Conservation (phyloP, 2,113 vertebrate genomes). For the Micronisus gabar region DNA sequence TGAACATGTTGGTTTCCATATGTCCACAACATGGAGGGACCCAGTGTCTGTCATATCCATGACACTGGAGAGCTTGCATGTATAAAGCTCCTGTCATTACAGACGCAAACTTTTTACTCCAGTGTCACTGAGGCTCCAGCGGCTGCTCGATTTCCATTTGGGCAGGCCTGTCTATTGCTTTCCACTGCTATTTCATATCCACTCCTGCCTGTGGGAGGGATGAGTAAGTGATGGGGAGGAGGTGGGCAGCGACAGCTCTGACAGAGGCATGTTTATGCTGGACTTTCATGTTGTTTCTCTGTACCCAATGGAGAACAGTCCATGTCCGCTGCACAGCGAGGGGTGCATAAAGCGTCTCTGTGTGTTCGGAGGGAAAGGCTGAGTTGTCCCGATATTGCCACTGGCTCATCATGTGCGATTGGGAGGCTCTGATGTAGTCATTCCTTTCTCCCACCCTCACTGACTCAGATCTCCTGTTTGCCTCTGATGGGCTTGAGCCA, state of each 20-base stretch:
- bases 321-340: background rate
- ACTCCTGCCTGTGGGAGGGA: background rate
- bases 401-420: background rate
- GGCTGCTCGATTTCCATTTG: background rate
- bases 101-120: background rate
- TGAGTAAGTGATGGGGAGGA: slow-evolving; percentile 36
- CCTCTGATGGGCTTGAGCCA: background rate
- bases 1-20: background rate
- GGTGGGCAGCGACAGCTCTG: background rate
- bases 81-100: background rate
- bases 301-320: background rate
- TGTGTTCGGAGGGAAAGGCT: background rate
- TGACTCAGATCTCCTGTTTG: slow-evolving; percentile 9
- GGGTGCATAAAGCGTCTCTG: background rate
- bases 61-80: background rate
- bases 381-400: background rate
- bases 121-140: background rate
- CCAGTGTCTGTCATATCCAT: background rate
- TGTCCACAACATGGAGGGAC: background rate
- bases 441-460: slow-evolving; percentile 6
- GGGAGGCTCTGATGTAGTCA: background rate
- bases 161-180: background rate
- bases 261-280: slow-evolving; percentile 30
- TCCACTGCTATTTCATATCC: background rate
- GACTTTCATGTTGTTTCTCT: background rate